Evolutionary conservation across 2,888 invertebrate genomes (phyloP), one percentile per base, ranked within the genome.

Genomic region (Microplitis manilae): DNA sequence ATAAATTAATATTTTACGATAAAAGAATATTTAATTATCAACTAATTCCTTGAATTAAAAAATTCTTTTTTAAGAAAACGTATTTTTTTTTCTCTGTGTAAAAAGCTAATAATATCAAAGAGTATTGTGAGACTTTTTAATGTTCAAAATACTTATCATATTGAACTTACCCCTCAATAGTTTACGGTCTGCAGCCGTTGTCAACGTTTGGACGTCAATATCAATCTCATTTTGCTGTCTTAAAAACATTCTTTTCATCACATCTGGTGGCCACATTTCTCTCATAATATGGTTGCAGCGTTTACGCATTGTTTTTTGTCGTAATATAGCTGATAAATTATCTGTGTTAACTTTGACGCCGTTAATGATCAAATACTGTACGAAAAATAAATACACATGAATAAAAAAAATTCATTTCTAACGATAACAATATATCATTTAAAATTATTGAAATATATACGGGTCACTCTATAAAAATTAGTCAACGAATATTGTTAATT

Each of bases 231-330:
- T 61, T 61, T 17, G n/a, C 8, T n/a, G n/a, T 17, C 15, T 61
- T 61, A 17, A 61, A n/a, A 61, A 61, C 61, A 61, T 61, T 61
- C 6, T n/a, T 15, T 17, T 61, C 6, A 61, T 61, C 61, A 15
- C 17, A 1, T 61, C 61, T 15, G 61, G 61, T 61, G 61, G 61
- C 61, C 6, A 61, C 61, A 61, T 61, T 61, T 61, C 61, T 61
- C 61, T 17, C 61, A 61, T 61, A 1, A 61, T 17, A 1, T 15
- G 17, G 61, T 61, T 61, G 17, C 61, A 61, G n/a, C 61, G 61
- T 17, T 61, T 61, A 8, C 6, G n/a, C 61, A 5, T 61, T 15
- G 6, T 5, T 61, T 61, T 61, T 61, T 61, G 61, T 61, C 15
- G 17, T 61, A 61, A n/a, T 61, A 61, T 61, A 61, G 1, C 61